phyloP scores from a whole-genome alignment of 2,113 vertebrate species.

The Numenius arquata region DNA sequence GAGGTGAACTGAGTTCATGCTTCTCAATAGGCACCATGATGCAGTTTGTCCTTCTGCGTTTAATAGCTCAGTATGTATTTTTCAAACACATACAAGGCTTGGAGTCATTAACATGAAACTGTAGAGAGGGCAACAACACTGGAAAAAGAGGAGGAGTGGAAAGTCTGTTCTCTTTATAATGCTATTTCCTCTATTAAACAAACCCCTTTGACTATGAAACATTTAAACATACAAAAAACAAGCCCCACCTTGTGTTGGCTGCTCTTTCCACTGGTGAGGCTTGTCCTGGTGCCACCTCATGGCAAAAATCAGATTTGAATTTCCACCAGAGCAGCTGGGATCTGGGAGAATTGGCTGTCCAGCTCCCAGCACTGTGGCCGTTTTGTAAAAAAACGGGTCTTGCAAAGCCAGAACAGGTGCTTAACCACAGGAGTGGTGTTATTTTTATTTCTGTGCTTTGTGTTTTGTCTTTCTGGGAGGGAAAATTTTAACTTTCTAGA shows the following conservation, averaged over 20 bases:
- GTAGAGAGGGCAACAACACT: background rate
- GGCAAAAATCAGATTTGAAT: background rate
- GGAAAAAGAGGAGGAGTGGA: slow-evolving; percentile 63
- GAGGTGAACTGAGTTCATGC: background rate
- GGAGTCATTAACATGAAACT: background rate
- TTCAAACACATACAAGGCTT: background rate
- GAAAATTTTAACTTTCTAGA: background rate
- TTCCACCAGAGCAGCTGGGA: background rate
- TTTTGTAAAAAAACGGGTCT: background rate
- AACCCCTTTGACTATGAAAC: slow-evolving; percentile 25
- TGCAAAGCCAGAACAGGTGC: background rate
- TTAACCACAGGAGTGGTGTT: background rate
- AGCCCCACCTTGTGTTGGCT: background rate
- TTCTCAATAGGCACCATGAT: background rate
- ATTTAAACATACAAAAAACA: background rate
- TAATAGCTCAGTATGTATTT: background rate
- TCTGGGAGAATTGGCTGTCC: background rate
- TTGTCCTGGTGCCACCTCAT: background rate
- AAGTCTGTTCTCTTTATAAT: slow-evolving; percentile 16
- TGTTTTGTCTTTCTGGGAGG: background rate
- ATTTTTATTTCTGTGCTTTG: background rate
- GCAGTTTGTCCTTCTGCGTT: background rate
- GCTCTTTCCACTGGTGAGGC: background rate
- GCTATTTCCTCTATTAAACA: slow-evolving; percentile 54
- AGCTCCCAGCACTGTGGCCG: background rate